Evolutionary conservation across 30 jellyfish, hydroid and myxozoan genomes (phyloP).

Genomic region (Hydra vulgaris): DNA sequence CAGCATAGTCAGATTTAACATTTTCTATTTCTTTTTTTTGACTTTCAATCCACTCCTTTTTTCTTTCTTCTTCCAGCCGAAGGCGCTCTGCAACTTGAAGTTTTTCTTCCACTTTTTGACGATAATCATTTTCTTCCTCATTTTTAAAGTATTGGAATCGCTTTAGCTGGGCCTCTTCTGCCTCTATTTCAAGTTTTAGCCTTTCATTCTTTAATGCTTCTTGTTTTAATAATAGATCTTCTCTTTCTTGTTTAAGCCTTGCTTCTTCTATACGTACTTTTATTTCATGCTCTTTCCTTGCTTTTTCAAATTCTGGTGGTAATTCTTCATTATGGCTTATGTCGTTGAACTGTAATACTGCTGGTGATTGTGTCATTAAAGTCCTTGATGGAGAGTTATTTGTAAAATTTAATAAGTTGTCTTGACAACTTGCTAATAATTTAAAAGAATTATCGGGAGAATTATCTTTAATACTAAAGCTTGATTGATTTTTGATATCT

Average conservation of each 20-base stretch:
- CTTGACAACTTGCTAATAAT: no score
- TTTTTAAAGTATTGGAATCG: conserved; percentile 25
- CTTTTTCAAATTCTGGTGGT: neutral
- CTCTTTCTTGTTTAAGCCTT: conserved; percentile 21
- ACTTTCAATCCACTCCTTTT: neutral
- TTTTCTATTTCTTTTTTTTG: conserved; percentile 12
- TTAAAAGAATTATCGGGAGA: no score
- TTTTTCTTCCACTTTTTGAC: conserved; percentile 11
- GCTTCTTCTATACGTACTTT: conserved; percentile 15
- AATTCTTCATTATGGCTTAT: neutral
- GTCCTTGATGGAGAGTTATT: neutral
- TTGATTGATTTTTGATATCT: no score
- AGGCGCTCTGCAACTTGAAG: conserved; percentile 3
- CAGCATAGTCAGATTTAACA: conserved; percentile 18
- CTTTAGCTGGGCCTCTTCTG: conserved; percentile 23
- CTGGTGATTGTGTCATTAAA: neutral
- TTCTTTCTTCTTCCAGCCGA: conserved; percentile 1
- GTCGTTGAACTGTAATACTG: neutral
- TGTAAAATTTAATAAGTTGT: neutral
- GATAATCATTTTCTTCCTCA: conserved; percentile 16
- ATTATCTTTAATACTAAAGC: no score
- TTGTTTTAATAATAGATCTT: conserved; percentile 23
- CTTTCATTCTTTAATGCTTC: conserved; percentile 32
- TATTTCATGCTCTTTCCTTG: conserved; percentile 10
- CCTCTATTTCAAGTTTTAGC: conserved; percentile 23